A percentile compares a stretch with the other conserved stretches of the same genome.
These are phyloP conservation scores for Mylabris phalerata DNA, from an alignment of 1,140 invertebrate genomes.

Conservation along the genomic window DNA sequence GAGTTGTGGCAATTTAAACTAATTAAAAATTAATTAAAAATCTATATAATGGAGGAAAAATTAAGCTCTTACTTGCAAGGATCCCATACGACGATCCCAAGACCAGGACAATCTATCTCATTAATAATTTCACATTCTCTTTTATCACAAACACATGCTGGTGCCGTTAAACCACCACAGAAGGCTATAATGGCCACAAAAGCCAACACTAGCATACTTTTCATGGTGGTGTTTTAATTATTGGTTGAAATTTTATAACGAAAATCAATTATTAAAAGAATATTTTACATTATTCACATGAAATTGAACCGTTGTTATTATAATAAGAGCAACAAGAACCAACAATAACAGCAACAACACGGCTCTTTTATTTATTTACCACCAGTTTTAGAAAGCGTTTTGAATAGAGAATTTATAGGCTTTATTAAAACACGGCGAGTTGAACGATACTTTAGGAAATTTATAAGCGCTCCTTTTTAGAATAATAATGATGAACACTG, in stretches of 20 bases:
- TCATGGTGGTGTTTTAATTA: slow-evolving; percentile 20
- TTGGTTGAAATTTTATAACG: too few relatives aligned
- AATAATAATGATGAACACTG: slow-evolving; percentile 1
- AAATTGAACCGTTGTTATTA: background rate
- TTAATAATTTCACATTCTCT: slow-evolving; percentile 52
- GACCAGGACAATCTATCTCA: slow-evolving; percentile 52
- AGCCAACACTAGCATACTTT: slow-evolving; percentile 38
- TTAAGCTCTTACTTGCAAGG: slow-evolving; percentile 48
- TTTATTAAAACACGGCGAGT: slow-evolving; percentile 4
- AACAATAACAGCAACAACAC: background rate
- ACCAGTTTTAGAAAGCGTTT: too few relatives aligned
- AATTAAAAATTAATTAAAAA: too few relatives aligned
- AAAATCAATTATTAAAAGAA: background rate
- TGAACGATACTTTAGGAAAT: slow-evolving; percentile 2
- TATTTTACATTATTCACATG: slow-evolving; percentile 13
- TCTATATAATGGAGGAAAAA: background rate
- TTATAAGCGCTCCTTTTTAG: background rate
- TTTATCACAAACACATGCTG: slow-evolving; percentile 50
- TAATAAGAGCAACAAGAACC: background rate
- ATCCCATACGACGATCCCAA: slow-evolving; percentile 54
- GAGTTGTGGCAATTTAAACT: too few relatives aligned
- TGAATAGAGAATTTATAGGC: background rate
- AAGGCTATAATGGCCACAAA: slow-evolving; percentile 38
- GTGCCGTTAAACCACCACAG: slow-evolving; percentile 38
- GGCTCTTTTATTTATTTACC: background rate